Evolutionary conservation across 2,113 vertebrate genomes (phyloP).

Genomic region (Tetrax tetrax): DNA sequence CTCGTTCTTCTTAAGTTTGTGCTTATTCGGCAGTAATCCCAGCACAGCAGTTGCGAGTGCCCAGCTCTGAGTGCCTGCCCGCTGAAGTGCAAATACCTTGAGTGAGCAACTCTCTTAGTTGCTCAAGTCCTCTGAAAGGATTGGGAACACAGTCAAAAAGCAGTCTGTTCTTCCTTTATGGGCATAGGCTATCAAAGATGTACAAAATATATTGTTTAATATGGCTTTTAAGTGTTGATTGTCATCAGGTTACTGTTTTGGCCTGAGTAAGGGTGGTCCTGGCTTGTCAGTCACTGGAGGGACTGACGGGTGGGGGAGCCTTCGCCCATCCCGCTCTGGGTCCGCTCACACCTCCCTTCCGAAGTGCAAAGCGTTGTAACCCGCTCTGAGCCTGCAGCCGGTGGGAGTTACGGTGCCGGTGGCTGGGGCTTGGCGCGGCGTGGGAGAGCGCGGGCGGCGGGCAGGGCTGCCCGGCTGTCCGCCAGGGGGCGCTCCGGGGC

Average conservation of each 20-base stretch:
- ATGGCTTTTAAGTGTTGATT: background rate
- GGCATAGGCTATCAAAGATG: background rate
- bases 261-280: background rate
- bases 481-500: background rate
- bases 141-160: background rate
- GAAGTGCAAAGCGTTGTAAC: accelerated
- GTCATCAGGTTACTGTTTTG: accelerated
- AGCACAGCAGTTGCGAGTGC: accelerated
- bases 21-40: background rate
- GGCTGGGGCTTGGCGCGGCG: background rate
- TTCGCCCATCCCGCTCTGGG: accelerated
- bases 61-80: background rate
- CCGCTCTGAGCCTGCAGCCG: accelerated
- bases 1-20: background rate
- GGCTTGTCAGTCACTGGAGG: no score
- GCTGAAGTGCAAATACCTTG: background rate
- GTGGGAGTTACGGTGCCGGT: accelerated
- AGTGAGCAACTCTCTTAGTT: background rate
- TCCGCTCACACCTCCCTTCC: accelerated
- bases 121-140: background rate
- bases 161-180: background rate
- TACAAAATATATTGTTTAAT: background rate
- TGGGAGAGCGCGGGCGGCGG: background rate
- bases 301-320: background rate
- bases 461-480: background rate